Evolutionary conservation across 2,888 invertebrate species (phyloP).

Genomic region (Rotaria magnacalcarata): DNA sequence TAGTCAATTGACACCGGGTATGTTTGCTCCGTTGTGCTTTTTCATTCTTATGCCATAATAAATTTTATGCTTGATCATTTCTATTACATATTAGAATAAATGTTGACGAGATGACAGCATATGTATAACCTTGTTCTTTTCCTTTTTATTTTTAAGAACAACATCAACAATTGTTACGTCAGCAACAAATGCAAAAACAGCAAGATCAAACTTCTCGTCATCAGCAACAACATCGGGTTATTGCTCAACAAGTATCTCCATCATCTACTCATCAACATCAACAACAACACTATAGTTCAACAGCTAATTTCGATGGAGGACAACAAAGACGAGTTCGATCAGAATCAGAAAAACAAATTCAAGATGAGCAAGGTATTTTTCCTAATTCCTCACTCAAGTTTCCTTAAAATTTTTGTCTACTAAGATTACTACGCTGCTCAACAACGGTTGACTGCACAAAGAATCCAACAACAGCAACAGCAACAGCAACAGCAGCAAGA

Average conservation of each 20-base stretch:
- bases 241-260: neutral
- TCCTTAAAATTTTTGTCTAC: neutral
- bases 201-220: neutral
- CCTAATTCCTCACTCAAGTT: neutral
- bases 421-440: neutral
- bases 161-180: slow-evolving; percentile 26
- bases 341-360: neutral
- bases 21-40: neutral
- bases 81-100: neutral
- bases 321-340: neutral
- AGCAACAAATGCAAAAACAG: neutral
- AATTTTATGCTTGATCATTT: neutral
- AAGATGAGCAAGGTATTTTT: neutral
- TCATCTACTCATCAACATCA: neutral
- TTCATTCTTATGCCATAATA: neutral
- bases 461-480: neutral
- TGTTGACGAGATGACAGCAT: neutral
- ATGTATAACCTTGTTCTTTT: neutral
- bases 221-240: neutral
- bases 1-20: slow-evolving; percentile 17
- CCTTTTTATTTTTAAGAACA: neutral
- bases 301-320: neutral
- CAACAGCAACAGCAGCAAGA: neutral
- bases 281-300: neutral
- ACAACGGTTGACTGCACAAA: neutral